phyloP scores from a whole-genome alignment of 1,140 invertebrate genomes.

The Pseudomyrmex gracilis region DNA sequence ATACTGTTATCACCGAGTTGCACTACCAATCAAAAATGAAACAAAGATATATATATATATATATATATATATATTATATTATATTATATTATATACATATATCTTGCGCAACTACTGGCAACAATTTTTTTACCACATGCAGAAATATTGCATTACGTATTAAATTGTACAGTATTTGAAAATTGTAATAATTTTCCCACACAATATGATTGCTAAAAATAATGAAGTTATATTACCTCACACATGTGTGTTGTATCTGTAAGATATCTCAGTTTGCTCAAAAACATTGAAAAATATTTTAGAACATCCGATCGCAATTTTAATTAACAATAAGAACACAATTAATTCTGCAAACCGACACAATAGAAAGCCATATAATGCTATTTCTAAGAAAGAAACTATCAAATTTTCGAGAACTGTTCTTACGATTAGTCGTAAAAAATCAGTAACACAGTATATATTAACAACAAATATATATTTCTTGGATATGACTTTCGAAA shows the following conservation, averaged over 20 bases:
- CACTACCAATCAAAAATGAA: slow-evolving; percentile 64
- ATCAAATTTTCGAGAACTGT: too few species aligned
- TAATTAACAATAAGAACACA: neutral
- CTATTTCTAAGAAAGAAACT: too few species aligned
- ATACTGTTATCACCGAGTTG: neutral
- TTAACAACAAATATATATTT: neutral
- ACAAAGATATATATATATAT: slow-evolving; percentile 16
- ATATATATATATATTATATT: too few species aligned
- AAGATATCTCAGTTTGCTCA: slow-evolving; percentile 35
- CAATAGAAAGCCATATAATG: too few species aligned
- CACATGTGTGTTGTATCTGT: neutral
- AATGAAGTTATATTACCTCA: neutral
- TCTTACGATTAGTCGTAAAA: neutral
- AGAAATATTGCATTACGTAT: neutral
- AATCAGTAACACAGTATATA: neutral
- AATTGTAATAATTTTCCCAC: neutral
- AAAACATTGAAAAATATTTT: slow-evolving; percentile 8
- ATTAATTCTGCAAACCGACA: too few species aligned
- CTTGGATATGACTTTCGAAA: neutral
- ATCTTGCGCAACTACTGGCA: neutral
- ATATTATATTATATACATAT: neutral
- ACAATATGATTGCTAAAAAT: neutral
- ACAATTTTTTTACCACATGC: neutral
- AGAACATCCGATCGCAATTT: neutral
- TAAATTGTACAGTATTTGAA: neutral